Percentiles rank a stretch among this genome's conserved stretches.
Conservation (phyloP, 2,113 vertebrate species). For the Notiomystis cincta region DNA sequence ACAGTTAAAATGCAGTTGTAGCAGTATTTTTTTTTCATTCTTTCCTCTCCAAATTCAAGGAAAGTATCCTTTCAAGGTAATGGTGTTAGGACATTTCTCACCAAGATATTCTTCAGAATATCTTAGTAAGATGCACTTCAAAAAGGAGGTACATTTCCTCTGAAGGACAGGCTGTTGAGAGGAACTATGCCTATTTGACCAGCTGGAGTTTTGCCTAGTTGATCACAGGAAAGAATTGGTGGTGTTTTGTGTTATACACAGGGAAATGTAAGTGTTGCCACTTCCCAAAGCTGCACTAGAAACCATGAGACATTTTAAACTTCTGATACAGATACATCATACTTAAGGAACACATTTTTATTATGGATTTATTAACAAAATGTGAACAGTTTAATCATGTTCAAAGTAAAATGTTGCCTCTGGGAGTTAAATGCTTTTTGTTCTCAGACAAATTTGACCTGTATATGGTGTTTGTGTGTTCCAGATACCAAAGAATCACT, state of each 20-base stretch:
- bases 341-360: conserved; percentile 24
- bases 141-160: neutral
- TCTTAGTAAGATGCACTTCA: neutral
- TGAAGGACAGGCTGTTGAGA: neutral
- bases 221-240: neutral
- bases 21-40: neutral
- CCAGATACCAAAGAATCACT: conserved; percentile 29
- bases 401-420: conserved; percentile 58
- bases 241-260: neutral
- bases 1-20: neutral
- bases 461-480: neutral
- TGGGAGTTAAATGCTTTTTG: conserved; percentile 48
- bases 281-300: neutral
- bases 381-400: conserved; percentile 53
- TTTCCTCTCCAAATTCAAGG: neutral
- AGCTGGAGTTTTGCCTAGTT: neutral
- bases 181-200: neutral
- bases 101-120: neutral
- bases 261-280: neutral
- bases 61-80: neutral
- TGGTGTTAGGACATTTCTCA: neutral
- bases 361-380: conserved; percentile 64
- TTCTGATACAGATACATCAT: neutral
- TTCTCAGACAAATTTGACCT: conserved; percentile 46
- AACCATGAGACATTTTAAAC: neutral